Evolutionary conservation across 2,113 vertebrate genomes (phyloP).

Genomic region (Spermophilus dauricus): DNA sequence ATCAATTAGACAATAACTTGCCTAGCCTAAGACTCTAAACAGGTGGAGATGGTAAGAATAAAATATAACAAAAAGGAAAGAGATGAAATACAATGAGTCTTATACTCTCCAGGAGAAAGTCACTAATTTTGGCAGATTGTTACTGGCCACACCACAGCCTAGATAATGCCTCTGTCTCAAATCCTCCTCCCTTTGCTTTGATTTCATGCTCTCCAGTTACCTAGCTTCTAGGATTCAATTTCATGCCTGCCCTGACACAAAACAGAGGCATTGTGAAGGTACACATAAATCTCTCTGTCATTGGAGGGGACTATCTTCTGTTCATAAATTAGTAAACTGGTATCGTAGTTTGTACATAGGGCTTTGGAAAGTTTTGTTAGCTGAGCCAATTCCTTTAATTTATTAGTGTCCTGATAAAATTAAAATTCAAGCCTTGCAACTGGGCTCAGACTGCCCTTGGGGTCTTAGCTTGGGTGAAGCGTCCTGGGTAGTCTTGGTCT

Average conservation of each 20-base stretch:
- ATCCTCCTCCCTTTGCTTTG: background rate
- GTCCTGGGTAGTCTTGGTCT: background rate
- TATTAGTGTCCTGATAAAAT: background rate
- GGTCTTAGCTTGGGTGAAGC: background rate
- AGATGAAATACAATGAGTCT: background rate
- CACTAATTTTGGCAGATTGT: background rate
- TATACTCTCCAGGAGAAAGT: constrained; percentile 17
- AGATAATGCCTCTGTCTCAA: constrained; percentile 1
- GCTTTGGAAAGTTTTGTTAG: constrained; percentile 42
- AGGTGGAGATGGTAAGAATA: background rate
- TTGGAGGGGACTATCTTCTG: background rate
- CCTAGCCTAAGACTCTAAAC: constrained; percentile 15
- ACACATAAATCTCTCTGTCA: constrained; percentile 36
- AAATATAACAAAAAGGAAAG: background rate
- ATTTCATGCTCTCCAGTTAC: background rate
- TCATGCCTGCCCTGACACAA: constrained; percentile 13
- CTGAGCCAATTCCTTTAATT: constrained; percentile 25
- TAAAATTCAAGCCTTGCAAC: background rate
- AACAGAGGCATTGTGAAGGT: background rate
- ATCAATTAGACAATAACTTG: constrained; percentile 22
- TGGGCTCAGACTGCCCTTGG: background rate
- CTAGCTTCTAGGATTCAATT: constrained; percentile 32
- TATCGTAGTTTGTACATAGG: background rate
- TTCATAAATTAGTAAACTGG: constrained; percentile 58
- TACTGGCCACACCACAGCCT: background rate